Evolutionary conservation across 1,140 invertebrate species (phyloP).

Genomic region (Bactericera cockerelli): DNA sequence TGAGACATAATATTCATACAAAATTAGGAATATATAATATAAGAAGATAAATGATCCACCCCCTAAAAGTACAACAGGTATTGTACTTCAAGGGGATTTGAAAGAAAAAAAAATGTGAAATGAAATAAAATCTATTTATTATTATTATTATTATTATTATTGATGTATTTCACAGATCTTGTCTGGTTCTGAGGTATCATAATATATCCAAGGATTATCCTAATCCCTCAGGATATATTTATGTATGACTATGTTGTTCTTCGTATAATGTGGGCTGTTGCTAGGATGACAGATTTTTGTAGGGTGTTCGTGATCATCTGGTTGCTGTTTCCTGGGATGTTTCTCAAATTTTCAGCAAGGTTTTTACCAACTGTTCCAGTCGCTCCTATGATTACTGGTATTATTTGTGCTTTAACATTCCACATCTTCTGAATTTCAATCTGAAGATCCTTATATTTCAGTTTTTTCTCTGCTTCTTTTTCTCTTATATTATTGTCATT

Average conservation of each 20-base stretch:
- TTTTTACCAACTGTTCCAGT: neutral
- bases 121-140: no score
- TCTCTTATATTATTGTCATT: neutral
- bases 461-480: constrained; percentile 1
- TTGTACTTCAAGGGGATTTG: no score
- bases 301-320: neutral
- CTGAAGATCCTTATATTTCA: neutral
- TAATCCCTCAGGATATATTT: neutral
- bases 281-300: neutral
- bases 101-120: no score
- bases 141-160: no score
- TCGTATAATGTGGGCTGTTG: neutral
- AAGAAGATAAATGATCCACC: no score
- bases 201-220: constrained; percentile 4
- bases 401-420: neutral
- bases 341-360: neutral
- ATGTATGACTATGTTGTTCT: neutral
- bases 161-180: no score
- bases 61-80: no score
- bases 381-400: neutral
- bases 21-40: no score
- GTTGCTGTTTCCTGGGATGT: neutral
- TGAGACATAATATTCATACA: no score
- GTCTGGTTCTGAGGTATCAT: no score
- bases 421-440: constrained; percentile 4